These are phyloP conservation scores for Tipula confusa DNA, from an alignment of 2,888 invertebrate genomes.

Conservation along the genomic window DNA sequence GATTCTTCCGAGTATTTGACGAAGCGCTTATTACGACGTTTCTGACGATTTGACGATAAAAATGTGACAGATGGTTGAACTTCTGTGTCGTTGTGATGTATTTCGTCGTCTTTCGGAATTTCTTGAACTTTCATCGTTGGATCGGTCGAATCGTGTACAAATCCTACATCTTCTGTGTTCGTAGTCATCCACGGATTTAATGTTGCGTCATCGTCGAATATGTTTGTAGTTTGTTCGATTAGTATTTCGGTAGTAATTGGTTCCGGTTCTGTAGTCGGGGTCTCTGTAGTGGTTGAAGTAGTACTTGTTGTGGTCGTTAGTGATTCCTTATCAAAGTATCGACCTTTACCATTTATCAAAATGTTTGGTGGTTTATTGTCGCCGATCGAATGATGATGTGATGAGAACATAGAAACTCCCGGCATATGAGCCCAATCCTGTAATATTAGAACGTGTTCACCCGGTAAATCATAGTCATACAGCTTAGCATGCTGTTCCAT, in stretches of 20 bases:
- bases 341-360: conserved; percentile 76
- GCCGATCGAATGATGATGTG: conserved; percentile 78
- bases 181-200: not conserved
- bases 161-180: not conserved
- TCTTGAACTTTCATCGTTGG: not conserved
- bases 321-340: conserved; percentile 43
- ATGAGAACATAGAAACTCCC: conserved; percentile 69
- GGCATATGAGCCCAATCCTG: conserved; percentile 78
- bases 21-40: not conserved
- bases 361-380: conserved; percentile 79
- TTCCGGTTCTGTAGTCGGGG: not conserved
- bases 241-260: not conserved
- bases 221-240: not conserved
- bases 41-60: conserved; percentile 17
- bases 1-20: not conserved
- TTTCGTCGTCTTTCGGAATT: not conserved
- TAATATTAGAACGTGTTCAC: conserved; percentile 69
- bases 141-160: not conserved
- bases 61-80: not conserved
- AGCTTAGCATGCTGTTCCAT: conserved; percentile 60
- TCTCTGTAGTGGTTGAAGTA: not conserved
- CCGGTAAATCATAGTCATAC: conserved; percentile 71
- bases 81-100: not conserved
- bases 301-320: not conserved
- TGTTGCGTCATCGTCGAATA: not conserved